These are phyloP conservation scores for Phyllostomus hastatus DNA, from an alignment of 2,113 vertebrate genomes.

Conservation along the genomic window DNA sequence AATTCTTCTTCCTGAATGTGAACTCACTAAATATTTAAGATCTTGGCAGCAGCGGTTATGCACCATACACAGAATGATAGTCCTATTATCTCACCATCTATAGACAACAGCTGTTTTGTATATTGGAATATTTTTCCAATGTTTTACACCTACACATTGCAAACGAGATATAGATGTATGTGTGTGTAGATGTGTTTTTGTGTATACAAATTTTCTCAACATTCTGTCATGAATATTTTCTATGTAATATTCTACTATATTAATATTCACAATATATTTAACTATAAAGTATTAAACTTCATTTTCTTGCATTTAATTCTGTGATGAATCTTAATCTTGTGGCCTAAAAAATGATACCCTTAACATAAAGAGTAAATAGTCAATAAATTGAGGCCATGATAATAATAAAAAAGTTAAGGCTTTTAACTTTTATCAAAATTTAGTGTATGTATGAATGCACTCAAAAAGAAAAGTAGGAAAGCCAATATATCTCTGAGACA, in stretches of 20 bases:
- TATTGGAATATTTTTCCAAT: neutral
- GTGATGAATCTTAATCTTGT: neutral
- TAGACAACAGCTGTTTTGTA: slow-evolving; percentile 24
- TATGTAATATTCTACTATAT: neutral
- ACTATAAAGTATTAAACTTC: neutral
- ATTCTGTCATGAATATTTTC: neutral
- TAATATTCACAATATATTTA: neutral
- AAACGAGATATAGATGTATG: neutral
- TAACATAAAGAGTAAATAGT: neutral
- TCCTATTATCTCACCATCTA: neutral
- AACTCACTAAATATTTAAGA: slow-evolving; percentile 52
- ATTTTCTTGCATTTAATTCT: neutral
- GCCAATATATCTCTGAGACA: neutral
- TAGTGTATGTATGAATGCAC: neutral
- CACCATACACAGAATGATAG: neutral
- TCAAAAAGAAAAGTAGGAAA: neutral
- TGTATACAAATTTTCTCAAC: neutral
- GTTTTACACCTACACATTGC: neutral
- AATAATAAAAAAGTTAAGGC: neutral
- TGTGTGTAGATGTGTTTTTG: neutral
- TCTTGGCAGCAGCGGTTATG: neutral
- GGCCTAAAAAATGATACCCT: neutral
- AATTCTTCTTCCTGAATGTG: slow-evolving; percentile 45
- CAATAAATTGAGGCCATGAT: neutral
- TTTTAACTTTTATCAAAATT: neutral